Evolutionary conservation across 2,888 invertebrate species (phyloP), one percentile per base, ranked within the genome.

Genomic region (Folsomia candida): DNA sequence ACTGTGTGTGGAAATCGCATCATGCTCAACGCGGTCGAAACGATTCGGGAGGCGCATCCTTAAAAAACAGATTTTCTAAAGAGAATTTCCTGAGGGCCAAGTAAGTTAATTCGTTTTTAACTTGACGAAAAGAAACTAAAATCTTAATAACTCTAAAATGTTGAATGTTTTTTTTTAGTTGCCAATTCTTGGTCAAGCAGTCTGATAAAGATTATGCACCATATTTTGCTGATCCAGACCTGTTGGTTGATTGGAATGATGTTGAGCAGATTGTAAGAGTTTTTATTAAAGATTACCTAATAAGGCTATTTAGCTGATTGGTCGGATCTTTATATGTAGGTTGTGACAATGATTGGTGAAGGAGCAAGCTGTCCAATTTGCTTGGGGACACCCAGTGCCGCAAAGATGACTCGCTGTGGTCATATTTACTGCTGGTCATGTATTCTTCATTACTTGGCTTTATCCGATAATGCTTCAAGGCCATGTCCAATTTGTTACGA

Each of bases 361-460:
- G 86, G 85, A 79, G 87, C 90, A 24, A 88, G 88, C 54, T 97
- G 97, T 83, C 97, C 97, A 0, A 97, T 98, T 81, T 98, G 97
- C 83, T 86, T 97, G 76, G 91, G 91, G 81, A 85, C 89, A 47
- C 95, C 96, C 2, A 87, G 89, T 67, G 93, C 94, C 67, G 95
- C 91, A 1, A 94, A 96, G 84, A 92, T 96, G 82, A 96, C 95
- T 0, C 88, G 90, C 57, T 98, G 97, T 83, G 97, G 97, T 11
- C 97, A 98, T 82, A 91, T 94, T 74, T 97, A 92, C 83, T 98
- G 97, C 84, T 97, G 94, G 95, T 88, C 95, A 0, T 98, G 97
- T 82, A 89, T 95, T 80, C 87, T 98, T 62, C 97, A 97, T 83
- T 97, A 97, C 82, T 86, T 94, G 57, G 90, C 92, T 0, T 85